Conservation (phyloP, 2,113 vertebrate genomes). For the Syngnathus floridae region DNA sequence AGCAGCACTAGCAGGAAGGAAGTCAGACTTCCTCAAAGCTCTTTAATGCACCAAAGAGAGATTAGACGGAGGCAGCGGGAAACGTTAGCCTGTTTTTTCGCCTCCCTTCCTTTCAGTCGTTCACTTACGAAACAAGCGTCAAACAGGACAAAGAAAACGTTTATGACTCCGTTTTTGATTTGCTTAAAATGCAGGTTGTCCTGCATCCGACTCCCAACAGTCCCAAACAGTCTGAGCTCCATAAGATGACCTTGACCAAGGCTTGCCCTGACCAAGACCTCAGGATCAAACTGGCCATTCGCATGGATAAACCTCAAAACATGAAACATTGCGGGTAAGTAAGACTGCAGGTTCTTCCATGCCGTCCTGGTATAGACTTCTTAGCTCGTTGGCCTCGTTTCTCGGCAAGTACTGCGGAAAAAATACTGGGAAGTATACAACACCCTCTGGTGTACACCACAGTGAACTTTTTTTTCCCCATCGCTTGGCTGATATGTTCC, state of each 20-base stretch:
- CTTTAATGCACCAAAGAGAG: slow-evolving; percentile 64
- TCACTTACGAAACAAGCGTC: slow-evolving; percentile 18
- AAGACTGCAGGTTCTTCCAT: slow-evolving; percentile 51
- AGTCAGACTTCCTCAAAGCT: slow-evolving; percentile 59
- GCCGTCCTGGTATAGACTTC: slow-evolving; percentile 29
- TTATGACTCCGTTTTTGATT: slow-evolving; percentile 6
- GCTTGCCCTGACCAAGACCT: slow-evolving; percentile 96
- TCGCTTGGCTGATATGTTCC: too few relatives aligned
- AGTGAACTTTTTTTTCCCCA: slow-evolving; percentile 9
- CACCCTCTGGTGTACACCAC: slow-evolving; percentile 57
- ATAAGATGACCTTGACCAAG: slow-evolving; percentile 98
- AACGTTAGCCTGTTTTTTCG: slow-evolving; percentile 21
- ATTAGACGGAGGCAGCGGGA: slow-evolving; percentile 49
- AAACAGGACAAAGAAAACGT: background rate
- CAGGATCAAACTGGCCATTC: slow-evolving; percentile 94
- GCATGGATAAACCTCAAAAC: slow-evolving; percentile 99
- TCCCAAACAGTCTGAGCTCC: slow-evolving; percentile 94
- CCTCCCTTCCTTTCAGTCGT: slow-evolving; percentile 39
- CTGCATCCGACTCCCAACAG: slow-evolving; percentile 96
- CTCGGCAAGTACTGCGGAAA: slow-evolving; percentile 47
- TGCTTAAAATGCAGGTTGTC: slow-evolving; percentile 74
- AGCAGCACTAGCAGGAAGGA: slow-evolving; percentile 42
- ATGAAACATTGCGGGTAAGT: slow-evolving; percentile 99
- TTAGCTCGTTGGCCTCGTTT: slow-evolving; percentile 63
- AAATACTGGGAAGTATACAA: slow-evolving; percentile 52